Evolutionary conservation across 2,888 invertebrate genomes (phyloP).

Genomic region (Tenthredo scrophulariae): DNA sequence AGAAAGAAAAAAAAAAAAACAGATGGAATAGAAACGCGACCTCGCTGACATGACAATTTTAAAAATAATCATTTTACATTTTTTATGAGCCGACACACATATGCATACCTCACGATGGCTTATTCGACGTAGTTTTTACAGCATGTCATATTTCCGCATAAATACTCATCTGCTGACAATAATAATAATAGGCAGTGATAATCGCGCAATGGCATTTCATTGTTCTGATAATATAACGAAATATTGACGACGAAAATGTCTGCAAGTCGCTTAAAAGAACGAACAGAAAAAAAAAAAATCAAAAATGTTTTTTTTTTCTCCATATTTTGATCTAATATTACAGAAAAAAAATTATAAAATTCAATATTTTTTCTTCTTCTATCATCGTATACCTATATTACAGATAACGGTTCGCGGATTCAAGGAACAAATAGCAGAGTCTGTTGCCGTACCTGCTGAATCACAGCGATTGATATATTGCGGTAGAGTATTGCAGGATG

Average conservation of each 20-base stretch:
- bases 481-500: slow-evolving; percentile 95
- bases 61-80: neutral
- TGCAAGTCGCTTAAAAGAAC: neutral
- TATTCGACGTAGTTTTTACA: neutral
- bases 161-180: neutral
- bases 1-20: neutral
- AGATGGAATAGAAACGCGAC: neutral
- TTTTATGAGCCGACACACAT: neutral
- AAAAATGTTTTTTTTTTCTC: too few species aligned
- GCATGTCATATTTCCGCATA: neutral
- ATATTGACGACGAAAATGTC: neutral
- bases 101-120: neutral
- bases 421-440: slow-evolving; percentile 88
- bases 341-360: neutral
- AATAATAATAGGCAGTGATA: neutral
- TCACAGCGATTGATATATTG: slow-evolving; percentile 96
- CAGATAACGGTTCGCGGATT: slow-evolving; percentile 91
- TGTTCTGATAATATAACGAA: neutral
- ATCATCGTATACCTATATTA: slow-evolving; percentile 46
- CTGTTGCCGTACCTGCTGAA: slow-evolving; percentile 89
- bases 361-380: slow-evolving; percentile 57
- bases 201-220: neutral
- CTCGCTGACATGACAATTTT: neutral
- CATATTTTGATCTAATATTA: neutral
- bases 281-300: neutral